Conservation (phyloP, 2,888 invertebrate species). For the Lasioglossum morio region DNA sequence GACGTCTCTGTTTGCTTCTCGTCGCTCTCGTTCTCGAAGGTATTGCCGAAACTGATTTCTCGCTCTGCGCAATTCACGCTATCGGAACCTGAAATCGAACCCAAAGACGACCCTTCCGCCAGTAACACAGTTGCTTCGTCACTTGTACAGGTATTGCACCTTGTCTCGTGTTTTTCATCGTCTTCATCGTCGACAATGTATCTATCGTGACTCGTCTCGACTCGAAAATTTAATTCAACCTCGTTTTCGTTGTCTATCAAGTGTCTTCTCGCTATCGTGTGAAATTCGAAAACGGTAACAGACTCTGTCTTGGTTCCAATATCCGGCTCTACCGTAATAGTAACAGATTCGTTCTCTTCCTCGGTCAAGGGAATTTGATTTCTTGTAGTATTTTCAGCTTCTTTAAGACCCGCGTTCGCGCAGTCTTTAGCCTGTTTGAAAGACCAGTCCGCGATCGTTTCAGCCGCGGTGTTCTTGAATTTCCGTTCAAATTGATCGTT, state of each 20-base stretch:
- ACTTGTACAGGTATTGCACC: background rate
- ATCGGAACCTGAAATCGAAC: background rate
- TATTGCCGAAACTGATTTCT: background rate
- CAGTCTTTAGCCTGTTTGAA: constrained; percentile 33
- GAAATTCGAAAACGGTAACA: constrained; percentile 57
- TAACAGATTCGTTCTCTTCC: background rate
- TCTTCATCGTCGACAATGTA: background rate
- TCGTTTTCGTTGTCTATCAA: background rate
- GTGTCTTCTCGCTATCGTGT: constrained; percentile 43
- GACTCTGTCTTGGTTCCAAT: background rate
- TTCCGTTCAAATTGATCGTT: background rate
- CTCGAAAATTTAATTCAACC: constrained; percentile 55
- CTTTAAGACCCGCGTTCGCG: constrained; percentile 38
- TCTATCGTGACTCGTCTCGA: constrained; percentile 21
- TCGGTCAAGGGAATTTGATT: background rate
- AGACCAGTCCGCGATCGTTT: background rate
- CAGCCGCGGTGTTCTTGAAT: background rate
- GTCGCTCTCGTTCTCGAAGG: background rate
- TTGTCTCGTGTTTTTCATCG: background rate
- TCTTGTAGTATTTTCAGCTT: background rate
- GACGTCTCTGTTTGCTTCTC: background rate
- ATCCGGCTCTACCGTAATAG: background rate
- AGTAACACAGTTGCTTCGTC: background rate
- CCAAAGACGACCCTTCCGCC: background rate
- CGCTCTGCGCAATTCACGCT: background rate